Evolutionary conservation across 92 coral and sea anemone species (phyloP).

Genomic region (Scolanthus callimorphus): DNA sequence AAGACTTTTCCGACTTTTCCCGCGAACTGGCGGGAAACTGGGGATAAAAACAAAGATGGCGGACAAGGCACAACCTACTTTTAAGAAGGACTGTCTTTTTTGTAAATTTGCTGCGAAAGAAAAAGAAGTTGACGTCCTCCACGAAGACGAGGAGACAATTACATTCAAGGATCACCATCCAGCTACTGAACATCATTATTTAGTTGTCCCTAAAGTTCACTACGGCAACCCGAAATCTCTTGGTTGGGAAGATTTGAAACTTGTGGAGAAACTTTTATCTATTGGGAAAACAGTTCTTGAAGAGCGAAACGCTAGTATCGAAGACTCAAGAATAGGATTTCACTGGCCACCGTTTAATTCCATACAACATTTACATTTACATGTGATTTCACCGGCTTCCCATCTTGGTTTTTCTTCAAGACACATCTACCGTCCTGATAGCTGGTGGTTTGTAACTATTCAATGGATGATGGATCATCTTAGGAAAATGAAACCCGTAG

Average conservation of each 20-base stretch:
- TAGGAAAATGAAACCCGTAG: constrained; percentile 11
- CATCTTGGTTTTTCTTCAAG: constrained; percentile 58
- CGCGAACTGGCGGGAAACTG: neutral
- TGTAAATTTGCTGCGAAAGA: constrained; percentile 70
- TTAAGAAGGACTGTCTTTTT: constrained; percentile 45
- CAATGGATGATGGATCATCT: constrained; percentile 66
- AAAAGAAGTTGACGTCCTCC: constrained; percentile 43
- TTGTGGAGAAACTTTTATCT: constrained; percentile 54
- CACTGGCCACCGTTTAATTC: constrained; percentile 93
- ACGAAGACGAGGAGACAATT: constrained; percentile 61
- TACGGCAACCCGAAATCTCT: constrained; percentile 78
- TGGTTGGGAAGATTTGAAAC: constrained; percentile 26
- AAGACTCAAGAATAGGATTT: constrained; percentile 62
- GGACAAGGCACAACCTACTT: no score
- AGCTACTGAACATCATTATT: constrained; percentile 73
- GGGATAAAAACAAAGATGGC: neutral
- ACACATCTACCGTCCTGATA: constrained; percentile 48
- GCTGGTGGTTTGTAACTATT: constrained; percentile 76
- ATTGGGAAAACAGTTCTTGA: constrained; percentile 45
- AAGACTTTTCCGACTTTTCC: neutral
- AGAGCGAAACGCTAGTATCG: constrained; percentile 33
- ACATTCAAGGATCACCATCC: constrained; percentile 78
- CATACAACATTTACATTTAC: constrained; percentile 81
- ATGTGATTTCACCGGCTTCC: constrained; percentile 69
- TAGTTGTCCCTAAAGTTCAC: constrained; percentile 69